Percentiles rank a stretch among this genome's conserved stretches.
Conservation (phyloP, 2,888 invertebrate genomes). For the Meiosimyza platycephala region DNA sequence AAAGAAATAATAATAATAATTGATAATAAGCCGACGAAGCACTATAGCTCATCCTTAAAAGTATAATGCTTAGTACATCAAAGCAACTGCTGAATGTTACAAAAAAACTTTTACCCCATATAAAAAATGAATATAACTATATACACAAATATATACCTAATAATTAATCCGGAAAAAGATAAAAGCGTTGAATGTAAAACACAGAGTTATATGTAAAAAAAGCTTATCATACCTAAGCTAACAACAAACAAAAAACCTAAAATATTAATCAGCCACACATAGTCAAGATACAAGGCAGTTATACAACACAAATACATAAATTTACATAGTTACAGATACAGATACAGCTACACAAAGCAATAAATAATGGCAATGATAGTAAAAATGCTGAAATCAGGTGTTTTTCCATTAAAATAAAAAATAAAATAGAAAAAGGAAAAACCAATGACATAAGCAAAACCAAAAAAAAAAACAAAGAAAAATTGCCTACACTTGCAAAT, state of each 20-base stretch:
- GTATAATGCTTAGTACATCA: constrained; percentile 2
- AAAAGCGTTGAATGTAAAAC: constrained; percentile 7
- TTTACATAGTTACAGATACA: background rate
- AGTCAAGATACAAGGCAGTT: constrained; percentile 17
- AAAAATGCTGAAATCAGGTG: constrained; percentile 37
- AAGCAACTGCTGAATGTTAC: constrained; percentile 30
- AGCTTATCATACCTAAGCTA: background rate
- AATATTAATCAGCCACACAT: constrained; percentile 25
- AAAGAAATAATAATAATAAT: no score
- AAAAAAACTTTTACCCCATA: constrained; percentile 13
- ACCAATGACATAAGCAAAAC: constrained; percentile 35
- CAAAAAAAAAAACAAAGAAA: constrained; percentile 32
- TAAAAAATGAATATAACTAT: background rate
- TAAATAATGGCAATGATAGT: constrained; percentile 16
- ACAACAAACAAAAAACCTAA: constrained; percentile 14
- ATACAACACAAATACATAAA: constrained; percentile 9
- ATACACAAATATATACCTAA: background rate
- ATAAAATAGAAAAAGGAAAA: constrained; percentile 2
- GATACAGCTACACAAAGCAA: constrained; percentile 6
- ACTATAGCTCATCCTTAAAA: no score
- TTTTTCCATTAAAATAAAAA: constrained; percentile 28
- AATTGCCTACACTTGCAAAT: constrained; percentile 32
- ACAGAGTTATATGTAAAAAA: constrained; percentile 5
- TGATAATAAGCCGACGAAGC: no score
- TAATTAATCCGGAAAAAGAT: background rate